phyloP scores from a whole-genome alignment of 2,888 invertebrate species.

The Spodoptera exigua region DNA sequence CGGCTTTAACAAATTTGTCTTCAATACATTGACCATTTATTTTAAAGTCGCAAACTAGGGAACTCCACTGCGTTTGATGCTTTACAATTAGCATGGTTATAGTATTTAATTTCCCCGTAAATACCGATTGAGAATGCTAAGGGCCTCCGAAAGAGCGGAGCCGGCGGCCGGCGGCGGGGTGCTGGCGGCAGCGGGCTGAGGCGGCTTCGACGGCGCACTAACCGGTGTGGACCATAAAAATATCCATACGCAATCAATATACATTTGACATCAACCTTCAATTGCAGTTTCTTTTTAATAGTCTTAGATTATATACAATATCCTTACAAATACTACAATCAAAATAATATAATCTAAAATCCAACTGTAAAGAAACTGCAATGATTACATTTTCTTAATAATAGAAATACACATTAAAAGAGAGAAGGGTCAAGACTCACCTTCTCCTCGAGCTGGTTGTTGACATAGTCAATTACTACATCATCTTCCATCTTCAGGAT shows the following conservation, averaged over 20 bases:
- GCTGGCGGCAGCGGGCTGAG: constrained; percentile 76
- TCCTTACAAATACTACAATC: constrained; percentile 18
- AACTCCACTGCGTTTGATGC: constrained; percentile 74
- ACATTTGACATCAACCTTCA: constrained; percentile 83
- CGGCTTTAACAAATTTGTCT: constrained; percentile 70
- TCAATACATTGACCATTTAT: constrained; percentile 58
- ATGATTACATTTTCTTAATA: constrained; percentile 85
- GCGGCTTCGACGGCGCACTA: constrained; percentile 85
- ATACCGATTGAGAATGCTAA: constrained; percentile 88
- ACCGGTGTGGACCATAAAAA: constrained; percentile 88
- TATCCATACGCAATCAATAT: constrained; percentile 89
- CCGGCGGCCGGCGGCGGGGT: constrained; percentile 77
- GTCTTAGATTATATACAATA: constrained; percentile 49
- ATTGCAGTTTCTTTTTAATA: constrained; percentile 84
- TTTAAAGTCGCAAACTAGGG: constrained; percentile 66
- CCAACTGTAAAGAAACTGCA: constrained; percentile 83
- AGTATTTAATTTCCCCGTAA: constrained; percentile 89
- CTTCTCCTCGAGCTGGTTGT: constrained; percentile 99
- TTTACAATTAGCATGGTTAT: constrained; percentile 83
- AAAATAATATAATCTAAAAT: constrained; percentile 48
- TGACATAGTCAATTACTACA: constrained; percentile 99
- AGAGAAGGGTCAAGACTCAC: constrained; percentile 85
- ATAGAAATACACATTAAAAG: constrained; percentile 61
- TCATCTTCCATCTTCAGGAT: constrained; percentile 99
- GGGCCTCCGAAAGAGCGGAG: constrained; percentile 86